Conservation (phyloP, 1,140 invertebrate species). For the Aphis gossypii region DNA sequence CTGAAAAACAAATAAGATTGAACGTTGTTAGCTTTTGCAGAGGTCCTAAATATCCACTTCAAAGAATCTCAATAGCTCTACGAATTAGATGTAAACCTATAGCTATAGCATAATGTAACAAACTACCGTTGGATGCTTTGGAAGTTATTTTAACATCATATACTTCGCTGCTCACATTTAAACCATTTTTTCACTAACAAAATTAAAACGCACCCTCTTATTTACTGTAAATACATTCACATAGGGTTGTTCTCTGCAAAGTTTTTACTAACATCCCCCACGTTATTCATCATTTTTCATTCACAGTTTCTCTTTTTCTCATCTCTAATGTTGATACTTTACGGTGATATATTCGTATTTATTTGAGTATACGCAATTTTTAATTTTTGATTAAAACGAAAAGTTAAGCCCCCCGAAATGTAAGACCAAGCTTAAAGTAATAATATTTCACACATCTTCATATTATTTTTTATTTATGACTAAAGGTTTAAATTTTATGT, state of each 20-base stretch:
- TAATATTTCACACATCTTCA: background rate
- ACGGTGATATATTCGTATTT: background rate
- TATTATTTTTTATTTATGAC: background rate
- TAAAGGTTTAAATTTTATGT: background rate
- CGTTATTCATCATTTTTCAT: background rate
- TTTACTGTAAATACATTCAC: background rate
- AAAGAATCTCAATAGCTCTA: background rate
- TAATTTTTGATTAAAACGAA: background rate
- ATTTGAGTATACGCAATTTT: background rate
- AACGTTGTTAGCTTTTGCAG: background rate
- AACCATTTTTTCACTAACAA: background rate
- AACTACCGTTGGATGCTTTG: background rate
- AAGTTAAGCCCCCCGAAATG: background rate
- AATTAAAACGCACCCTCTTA: conserved; percentile 33
- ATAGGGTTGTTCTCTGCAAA: conserved; percentile 7
- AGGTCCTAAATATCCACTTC: conserved; percentile 14
- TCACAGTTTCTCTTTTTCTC: background rate
- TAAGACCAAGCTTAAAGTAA: background rate
- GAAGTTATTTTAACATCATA: background rate
- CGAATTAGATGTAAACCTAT: background rate
- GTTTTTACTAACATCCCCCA: background rate
- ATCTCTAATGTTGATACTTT: background rate
- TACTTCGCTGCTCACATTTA: background rate
- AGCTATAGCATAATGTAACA: background rate
- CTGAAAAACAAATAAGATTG: background rate